Conservation (phyloP, 2,113 vertebrate genomes). For the Indicator indicator region DNA sequence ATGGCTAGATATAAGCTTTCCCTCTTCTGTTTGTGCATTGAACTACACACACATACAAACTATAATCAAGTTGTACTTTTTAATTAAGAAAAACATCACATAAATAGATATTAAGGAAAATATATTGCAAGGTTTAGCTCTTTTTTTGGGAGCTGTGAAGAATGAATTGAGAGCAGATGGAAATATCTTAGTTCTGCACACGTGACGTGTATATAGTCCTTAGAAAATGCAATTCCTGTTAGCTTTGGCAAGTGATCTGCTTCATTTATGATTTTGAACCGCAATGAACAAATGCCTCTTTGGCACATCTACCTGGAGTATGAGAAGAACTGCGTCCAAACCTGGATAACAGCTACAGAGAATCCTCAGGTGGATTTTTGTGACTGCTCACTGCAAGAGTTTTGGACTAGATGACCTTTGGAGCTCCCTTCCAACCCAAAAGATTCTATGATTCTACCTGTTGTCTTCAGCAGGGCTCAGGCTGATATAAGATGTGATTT, state of each 20-base stretch:
- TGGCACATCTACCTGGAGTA: background rate
- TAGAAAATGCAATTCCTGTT: background rate
- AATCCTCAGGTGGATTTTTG: background rate
- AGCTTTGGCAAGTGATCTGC: background rate
- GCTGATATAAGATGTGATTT: background rate
- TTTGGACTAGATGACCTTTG: too few species aligned
- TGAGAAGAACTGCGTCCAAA: background rate
- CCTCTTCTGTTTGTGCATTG: conserved; percentile 66
- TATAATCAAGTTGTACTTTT: conserved; percentile 63
- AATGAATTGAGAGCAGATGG: background rate
- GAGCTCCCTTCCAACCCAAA: too few species aligned
- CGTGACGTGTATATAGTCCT: background rate
- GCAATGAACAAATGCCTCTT: background rate
- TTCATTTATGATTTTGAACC: background rate
- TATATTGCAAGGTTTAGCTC: conserved; percentile 18
- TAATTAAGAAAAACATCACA: conserved; percentile 66
- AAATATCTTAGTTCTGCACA: background rate
- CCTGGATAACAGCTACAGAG: background rate
- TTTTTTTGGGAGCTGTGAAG: background rate
- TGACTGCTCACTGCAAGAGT: too few species aligned
- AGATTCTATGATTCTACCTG: background rate
- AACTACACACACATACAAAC: conserved; percentile 63
- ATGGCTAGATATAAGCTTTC: conserved; percentile 49
- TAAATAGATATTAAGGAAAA: conserved; percentile 1
- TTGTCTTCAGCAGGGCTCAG: background rate